Evolutionary conservation across 2,888 invertebrate genomes (phyloP), one percentile per base, ranked within the genome.

Genomic region (Desoria tigrina): DNA sequence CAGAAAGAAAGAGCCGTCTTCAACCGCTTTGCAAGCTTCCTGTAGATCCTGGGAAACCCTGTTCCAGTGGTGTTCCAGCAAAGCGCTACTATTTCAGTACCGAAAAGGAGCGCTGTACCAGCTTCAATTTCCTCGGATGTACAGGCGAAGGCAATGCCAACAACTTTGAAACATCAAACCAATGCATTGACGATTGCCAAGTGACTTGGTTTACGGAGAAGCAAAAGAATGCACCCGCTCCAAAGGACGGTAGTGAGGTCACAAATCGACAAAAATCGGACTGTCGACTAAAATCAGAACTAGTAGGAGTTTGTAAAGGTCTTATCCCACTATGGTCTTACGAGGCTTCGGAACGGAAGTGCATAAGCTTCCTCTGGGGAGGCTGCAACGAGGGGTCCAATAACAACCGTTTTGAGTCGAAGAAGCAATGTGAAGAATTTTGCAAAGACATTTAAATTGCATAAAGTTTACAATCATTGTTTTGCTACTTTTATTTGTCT

Each of bases 101-200:
- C 9, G 9, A 23, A 4, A 26, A 4, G 11, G 58, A 58, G 24
- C 23, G 39, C 6, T 58, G 54, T 18, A 23, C 14, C 18, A 21
- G 18, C 23, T 57, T 57, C 57, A 23, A 37, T 3, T 58, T 26
- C 21, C 3, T 26, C 21, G 58, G 58, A 2, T 58, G 58, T 24
- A 28, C 4, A 18, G 65, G 65, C 9, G 49, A 27, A 18, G 65
- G 65, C 9, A 65, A 65, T 23, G 42, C 39, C 6, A 65, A 65
- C 39, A 32, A 37, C 14, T 65, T 65, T 49, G 23, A 14, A 1
- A 23, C 42, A n/a, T 65, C 55, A 28, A 60, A 65, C 14, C 60
- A 65, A 6, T 65, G 65, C 18, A 55, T 65, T 7, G 65, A 65
- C 42, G 32, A 49, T 2, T 65, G 65, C 18, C 65, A 65, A 49